These are phyloP conservation scores for Beaufortia kweichowensis DNA, from an alignment of 2,113 vertebrate species.

Conservation along the genomic window DNA sequence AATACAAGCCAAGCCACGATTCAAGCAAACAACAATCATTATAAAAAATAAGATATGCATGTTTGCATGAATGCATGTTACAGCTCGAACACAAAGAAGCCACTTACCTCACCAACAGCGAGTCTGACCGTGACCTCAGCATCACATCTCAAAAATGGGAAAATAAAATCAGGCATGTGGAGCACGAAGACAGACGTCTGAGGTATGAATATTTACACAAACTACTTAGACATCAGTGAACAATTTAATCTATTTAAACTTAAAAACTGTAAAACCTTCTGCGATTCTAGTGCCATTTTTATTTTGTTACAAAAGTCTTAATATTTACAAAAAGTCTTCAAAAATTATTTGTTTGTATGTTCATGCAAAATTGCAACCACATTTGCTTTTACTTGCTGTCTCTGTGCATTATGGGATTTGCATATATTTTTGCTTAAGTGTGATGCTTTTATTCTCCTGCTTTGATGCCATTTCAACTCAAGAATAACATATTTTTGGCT, in stretches of 20 bases:
- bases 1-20: not conserved
- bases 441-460: too few species aligned
- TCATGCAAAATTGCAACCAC: too few species aligned
- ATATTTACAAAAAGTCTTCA: too few species aligned
- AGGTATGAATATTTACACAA: constrained; percentile 62
- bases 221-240: not conserved
- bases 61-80: constrained; percentile 39
- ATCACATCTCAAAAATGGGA: constrained; percentile 68
- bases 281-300: too few species aligned
- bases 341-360: too few species aligned
- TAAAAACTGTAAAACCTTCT: too few species aligned
- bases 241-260: not conserved
- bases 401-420: too few species aligned
- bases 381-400: too few species aligned
- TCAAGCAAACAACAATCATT: constrained; percentile 36
- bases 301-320: too few species aligned
- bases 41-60: constrained; percentile 41
- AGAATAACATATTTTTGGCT: too few species aligned
- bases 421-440: too few species aligned
- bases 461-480: too few species aligned
- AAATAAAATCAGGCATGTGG: constrained; percentile 69
- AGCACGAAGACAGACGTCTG: constrained; percentile 70
- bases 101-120: constrained; percentile 1
- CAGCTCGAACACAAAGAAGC: constrained; percentile 12
- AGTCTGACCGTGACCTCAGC: constrained; percentile 50